Conservation (phyloP, 2,113 vertebrate genomes). For the Phodopus roborovskii region DNA sequence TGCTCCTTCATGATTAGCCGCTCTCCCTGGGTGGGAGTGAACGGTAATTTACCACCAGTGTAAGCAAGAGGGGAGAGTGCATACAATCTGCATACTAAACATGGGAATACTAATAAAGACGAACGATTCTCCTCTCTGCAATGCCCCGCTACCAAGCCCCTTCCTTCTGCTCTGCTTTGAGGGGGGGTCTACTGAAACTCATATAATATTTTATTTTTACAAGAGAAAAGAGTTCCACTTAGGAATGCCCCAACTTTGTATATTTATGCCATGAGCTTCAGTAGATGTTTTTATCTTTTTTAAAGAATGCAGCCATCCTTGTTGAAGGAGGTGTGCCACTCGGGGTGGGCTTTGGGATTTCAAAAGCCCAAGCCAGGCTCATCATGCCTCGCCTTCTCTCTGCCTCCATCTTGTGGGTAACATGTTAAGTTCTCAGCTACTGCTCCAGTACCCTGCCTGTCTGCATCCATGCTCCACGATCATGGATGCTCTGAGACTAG, state of each 20-base stretch:
- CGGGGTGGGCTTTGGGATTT: not conserved
- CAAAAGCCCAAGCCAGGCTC: not conserved
- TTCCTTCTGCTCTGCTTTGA: slow-evolving; percentile 6
- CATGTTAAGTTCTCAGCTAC: not conserved
- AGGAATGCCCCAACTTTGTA: not conserved
- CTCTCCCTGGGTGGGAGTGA: slow-evolving; percentile 33
- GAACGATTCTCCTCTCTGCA: slow-evolving; percentile 42
- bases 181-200: not conserved
- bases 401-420: not conserved
- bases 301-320: not conserved
- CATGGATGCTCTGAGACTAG: not conserved
- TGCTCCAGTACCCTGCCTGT: not conserved
- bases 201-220: not conserved
- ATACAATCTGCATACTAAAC: slow-evolving; percentile 67
- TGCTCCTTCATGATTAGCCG: slow-evolving; percentile 26
- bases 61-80: slow-evolving; percentile 20
- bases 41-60: slow-evolving; percentile 38
- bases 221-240: not conserved
- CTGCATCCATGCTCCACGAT: not conserved
- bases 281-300: not conserved
- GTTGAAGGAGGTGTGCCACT: not conserved
- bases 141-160: not conserved
- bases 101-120: slow-evolving; percentile 62
- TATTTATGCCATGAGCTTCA: slow-evolving; percentile 40
- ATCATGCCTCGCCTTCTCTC: not conserved